A percentile compares a stretch with the other conserved stretches of the same genome.
phyloP scores from a whole-genome alignment of 2,888 invertebrate species.

The Charanyca ferruginea region DNA sequence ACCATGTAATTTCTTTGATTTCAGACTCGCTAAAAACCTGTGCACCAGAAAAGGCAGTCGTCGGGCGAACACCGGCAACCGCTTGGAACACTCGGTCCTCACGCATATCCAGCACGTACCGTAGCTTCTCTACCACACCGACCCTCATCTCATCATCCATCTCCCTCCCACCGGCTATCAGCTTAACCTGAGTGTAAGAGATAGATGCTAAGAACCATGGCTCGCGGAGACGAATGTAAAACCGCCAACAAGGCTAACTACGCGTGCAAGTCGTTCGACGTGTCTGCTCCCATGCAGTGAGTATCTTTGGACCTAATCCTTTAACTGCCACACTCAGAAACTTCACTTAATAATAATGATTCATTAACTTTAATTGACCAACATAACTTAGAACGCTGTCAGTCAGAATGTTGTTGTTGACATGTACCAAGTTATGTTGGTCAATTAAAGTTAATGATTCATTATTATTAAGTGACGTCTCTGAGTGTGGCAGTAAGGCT shows the following conservation, averaged over 20 bases:
- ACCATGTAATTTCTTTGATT: constrained; percentile 66
- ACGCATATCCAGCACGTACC: constrained; percentile 97
- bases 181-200: constrained; percentile 75
- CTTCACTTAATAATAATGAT: no score
- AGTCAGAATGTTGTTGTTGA: no score
- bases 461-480: no score
- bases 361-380: no score
- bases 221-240: constrained; percentile 89
- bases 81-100: constrained; percentile 95
- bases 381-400: neutral
- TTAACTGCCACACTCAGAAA: no score
- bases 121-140: constrained; percentile 85
- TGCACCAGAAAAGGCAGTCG: constrained; percentile 96
- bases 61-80: constrained; percentile 96
- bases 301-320: constrained; percentile 54
- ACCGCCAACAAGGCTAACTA: constrained; percentile 84
- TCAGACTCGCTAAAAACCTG: constrained; percentile 95
- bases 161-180: constrained; percentile 77
- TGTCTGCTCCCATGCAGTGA: constrained; percentile 84
- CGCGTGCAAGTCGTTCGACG: constrained; percentile 85
- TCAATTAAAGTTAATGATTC: no score
- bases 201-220: constrained; percentile 79
- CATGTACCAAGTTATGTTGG: no score
- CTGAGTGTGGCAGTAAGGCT: no score
- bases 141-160: constrained; percentile 70